Evolutionary conservation across 1,140 invertebrate species (phyloP).

Genomic region (Drosophila azteca): DNA sequence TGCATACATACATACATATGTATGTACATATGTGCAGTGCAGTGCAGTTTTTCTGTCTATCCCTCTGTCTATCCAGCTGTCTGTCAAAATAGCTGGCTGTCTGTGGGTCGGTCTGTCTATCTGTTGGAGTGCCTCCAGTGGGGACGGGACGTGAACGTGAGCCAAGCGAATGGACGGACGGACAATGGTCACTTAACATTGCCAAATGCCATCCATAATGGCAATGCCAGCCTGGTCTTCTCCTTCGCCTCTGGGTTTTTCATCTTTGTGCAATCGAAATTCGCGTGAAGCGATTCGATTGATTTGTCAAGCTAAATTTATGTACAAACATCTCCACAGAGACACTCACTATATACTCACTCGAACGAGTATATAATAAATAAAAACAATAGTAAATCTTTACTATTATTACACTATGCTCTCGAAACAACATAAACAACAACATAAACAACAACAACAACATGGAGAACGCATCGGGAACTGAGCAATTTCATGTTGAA

Average conservation of each 20-base stretch:
- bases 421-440: neutral
- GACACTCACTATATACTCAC: neutral
- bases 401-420: slow-evolving; percentile 21
- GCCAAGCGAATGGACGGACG: slow-evolving; percentile 41
- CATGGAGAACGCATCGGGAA: slow-evolving; percentile 9
- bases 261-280: slow-evolving; percentile 49
- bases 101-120: neutral
- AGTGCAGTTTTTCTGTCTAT: slow-evolving; percentile 10
- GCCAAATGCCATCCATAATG: slow-evolving; percentile 34
- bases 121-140: too few relatives aligned
- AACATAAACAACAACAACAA: neutral
- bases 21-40: too few relatives aligned
- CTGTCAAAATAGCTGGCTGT: slow-evolving; percentile 5
- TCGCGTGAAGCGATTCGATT: slow-evolving; percentile 48
- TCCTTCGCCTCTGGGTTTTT: neutral
- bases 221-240: slow-evolving; percentile 46
- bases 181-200: slow-evolving; percentile 41
- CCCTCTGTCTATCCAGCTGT: slow-evolving; percentile 30
- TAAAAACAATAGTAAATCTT: slow-evolving; percentile 3
- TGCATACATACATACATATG: too few relatives aligned
- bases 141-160: slow-evolving; percentile 42
- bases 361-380: too few relatives aligned
- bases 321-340: slow-evolving; percentile 6
- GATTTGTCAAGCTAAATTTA: slow-evolving; percentile 44
- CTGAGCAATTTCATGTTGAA: too few relatives aligned